Percentiles rank a stretch among this genome's conserved stretches.
These are phyloP conservation scores for Leptopterna dolabrata DNA, from an alignment of 2,888 invertebrate species.

Conservation along the genomic window DNA sequence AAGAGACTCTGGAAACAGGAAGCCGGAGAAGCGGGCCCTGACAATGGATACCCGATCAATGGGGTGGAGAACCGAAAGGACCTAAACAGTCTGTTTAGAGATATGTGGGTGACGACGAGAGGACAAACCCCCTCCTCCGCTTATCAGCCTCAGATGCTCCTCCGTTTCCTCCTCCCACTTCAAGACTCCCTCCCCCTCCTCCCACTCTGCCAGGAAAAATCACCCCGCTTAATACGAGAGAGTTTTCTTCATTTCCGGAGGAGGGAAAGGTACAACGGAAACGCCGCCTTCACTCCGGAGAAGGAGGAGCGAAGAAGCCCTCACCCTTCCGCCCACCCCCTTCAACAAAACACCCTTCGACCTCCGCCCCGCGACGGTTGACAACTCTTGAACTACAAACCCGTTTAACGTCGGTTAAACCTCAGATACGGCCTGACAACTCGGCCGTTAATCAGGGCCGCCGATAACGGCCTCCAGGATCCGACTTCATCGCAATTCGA, in stretches of 20 bases:
- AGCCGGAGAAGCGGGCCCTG: neutral
- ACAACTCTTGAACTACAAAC: neutral
- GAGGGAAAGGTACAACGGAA: constrained; percentile 17
- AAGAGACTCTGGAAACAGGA: constrained; percentile 49
- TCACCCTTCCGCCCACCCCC: neutral
- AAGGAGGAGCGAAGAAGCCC: neutral
- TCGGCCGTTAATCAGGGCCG: constrained; percentile 50
- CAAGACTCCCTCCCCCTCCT: neutral
- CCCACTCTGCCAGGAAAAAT: neutral
- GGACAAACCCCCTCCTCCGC: neutral
- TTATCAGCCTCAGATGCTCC: neutral
- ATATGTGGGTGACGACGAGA: constrained; percentile 49
- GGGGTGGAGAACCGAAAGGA: neutral
- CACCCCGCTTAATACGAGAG: constrained; percentile 23
- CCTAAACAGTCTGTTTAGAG: constrained; percentile 48
- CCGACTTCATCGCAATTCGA: neutral
- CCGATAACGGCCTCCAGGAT: neutral
- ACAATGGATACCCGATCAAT: constrained; percentile 56
- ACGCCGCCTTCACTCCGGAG: neutral
- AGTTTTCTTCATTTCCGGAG: constrained; percentile 52
- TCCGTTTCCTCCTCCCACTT: neutral
- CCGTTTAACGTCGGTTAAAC: neutral
- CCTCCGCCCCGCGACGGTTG: neutral
- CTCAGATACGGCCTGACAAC: constrained; percentile 41
- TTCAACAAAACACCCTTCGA: neutral